Conservation (phyloP, 2,113 vertebrate genomes). For the Thalassarche chlororhynchos region DNA sequence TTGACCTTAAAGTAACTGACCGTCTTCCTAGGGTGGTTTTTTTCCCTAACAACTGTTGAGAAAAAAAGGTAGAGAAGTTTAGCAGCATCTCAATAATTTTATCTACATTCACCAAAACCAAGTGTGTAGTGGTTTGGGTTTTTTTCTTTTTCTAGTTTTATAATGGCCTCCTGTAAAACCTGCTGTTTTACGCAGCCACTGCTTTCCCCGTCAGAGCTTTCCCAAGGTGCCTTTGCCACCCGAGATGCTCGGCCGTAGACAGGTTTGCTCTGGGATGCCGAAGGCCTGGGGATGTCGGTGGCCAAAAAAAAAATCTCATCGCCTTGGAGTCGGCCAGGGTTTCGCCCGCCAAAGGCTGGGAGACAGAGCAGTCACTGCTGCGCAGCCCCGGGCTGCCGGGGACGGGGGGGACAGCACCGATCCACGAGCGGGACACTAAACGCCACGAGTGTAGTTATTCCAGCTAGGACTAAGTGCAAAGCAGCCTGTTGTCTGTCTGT, state of each 20-base stretch:
- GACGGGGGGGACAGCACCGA: background rate
- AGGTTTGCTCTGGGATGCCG: background rate
- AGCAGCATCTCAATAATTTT: slow-evolving; percentile 21
- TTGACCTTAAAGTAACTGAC: slow-evolving; percentile 90
- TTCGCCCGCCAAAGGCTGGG: background rate
- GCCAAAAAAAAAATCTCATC: background rate
- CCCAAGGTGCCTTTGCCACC: background rate
- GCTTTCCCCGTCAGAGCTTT: background rate
- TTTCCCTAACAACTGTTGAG: background rate
- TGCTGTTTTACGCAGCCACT: background rate
- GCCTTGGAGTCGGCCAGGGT: background rate
- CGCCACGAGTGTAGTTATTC: background rate
- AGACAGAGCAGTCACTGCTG: background rate
- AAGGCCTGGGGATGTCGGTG: background rate
- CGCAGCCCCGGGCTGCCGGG: background rate
- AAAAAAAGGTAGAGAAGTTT: background rate
- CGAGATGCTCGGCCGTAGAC: background rate
- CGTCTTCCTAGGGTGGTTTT: slow-evolving; percentile 79
- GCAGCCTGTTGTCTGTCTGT: slow-evolving; percentile 66
- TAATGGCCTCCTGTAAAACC: slow-evolving; percentile 1
- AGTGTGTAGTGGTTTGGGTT: background rate
- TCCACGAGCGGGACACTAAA: fast-evolving
- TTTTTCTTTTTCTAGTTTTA: background rate
- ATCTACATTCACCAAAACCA: slow-evolving; percentile 76
- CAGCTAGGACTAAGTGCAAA: slow-evolving; percentile 44